Conservation (phyloP, 2,113 vertebrate genomes). For the Galemys pyrenaicus region DNA sequence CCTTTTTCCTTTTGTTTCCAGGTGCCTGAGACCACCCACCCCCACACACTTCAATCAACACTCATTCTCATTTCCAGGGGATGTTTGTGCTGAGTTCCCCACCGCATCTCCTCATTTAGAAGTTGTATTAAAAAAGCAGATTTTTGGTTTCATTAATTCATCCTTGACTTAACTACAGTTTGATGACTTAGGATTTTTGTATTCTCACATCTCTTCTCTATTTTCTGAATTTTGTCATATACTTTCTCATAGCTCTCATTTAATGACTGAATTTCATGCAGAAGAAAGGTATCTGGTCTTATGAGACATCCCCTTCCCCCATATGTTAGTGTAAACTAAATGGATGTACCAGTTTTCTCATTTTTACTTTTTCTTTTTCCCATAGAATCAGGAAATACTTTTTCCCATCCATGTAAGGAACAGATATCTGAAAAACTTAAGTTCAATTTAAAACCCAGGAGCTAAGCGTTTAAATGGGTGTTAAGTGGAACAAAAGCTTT, state of each 20-base stretch:
- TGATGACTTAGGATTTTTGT: background rate
- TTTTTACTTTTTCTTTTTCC: conserved; percentile 34
- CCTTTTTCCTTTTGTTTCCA: background rate
- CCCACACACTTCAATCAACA: background rate
- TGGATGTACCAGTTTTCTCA: background rate
- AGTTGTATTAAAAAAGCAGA: background rate
- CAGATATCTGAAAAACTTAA: conserved; percentile 34
- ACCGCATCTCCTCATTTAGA: background rate
- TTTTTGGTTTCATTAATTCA: background rate
- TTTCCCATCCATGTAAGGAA: background rate
- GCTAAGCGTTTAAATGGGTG: background rate
- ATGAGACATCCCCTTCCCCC: background rate
- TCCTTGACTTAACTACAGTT: background rate
- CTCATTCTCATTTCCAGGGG: background rate
- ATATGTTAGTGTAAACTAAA: background rate
- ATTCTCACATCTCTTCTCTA: background rate
- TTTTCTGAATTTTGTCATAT: background rate
- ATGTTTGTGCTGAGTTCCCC: background rate
- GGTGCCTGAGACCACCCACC: background rate
- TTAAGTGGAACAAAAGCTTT: conserved; percentile 50
- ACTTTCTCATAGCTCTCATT: background rate
- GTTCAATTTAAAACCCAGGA: conserved; percentile 51
- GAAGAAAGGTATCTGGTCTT: background rate
- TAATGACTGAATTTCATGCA: background rate
- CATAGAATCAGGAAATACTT: background rate